phyloP scores from a whole-genome alignment of 2,113 vertebrate species.

The Scortum barcoo region DNA sequence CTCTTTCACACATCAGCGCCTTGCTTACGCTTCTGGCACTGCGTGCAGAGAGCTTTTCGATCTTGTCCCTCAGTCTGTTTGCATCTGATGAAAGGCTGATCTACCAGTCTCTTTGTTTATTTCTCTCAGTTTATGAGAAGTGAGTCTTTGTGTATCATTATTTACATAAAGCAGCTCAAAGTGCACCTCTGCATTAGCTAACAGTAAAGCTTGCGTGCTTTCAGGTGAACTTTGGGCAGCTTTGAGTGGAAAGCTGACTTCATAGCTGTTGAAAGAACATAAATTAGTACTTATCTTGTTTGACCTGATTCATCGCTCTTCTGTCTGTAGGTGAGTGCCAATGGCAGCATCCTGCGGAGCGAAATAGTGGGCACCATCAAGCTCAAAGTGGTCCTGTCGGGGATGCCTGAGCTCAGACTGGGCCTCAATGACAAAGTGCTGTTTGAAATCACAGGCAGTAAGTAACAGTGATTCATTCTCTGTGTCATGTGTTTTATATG shows the following conservation, averaged over 20 bases:
- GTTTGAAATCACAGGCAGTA: conserved; percentile 93
- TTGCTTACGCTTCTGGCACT: background rate
- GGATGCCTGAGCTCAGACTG: conserved; percentile 93
- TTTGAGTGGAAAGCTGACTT: background rate
- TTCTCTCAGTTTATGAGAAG: background rate
- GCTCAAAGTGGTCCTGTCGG: conserved; percentile 92
- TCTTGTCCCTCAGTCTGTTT: conserved; percentile 4
- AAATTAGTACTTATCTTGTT: background rate
- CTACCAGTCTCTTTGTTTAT: background rate
- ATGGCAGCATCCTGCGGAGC: conserved; percentile 89
- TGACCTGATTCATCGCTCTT: background rate
- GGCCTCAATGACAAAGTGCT: conserved; percentile 94
- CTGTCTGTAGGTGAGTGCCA: conserved; percentile 87
- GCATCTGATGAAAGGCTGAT: background rate
- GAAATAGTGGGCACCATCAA: conserved; percentile 92
- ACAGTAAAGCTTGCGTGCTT: background rate
- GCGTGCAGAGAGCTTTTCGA: background rate
- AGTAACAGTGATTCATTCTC: conserved; percentile 70
- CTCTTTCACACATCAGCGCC: background rate
- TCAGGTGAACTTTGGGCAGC: background rate
- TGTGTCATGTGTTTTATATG: background rate
- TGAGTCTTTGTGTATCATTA: background rate
- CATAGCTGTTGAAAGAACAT: background rate
- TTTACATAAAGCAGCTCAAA: background rate
- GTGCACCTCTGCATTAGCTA: background rate